Evolutionary conservation across 2,888 invertebrate species (phyloP), one percentile per base, ranked within the genome.

Genomic region (Pollenia angustigena): DNA sequence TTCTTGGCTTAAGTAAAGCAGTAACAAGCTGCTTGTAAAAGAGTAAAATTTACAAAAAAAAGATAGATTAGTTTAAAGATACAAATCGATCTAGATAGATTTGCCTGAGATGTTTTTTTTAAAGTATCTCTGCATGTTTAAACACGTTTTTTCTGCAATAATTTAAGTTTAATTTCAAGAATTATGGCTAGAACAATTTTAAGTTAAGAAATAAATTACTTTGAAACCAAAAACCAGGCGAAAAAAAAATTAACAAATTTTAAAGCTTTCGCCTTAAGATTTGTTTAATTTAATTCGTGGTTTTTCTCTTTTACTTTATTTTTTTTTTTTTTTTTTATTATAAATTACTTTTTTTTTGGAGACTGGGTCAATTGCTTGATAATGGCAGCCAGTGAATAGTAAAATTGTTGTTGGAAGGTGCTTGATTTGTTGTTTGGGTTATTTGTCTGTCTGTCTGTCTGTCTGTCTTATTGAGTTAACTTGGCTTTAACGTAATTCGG

Each of bases 361-460:
- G 86, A 86, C 80, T 86, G 86, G 86, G 86, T 86, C 86, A 86
- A 86, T 83, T 86, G 86, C 80, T 80, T 76, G 86, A 72, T 86
- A 80, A 86, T 86, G 71, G 74, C 66, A 75, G 74, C 52, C 56
- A 78, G 78, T 72, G 78, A 66, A 66, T 78, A 58, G 78, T 82
- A 75, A 48, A 81, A 56, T 54, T 71, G 48, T 54, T 75, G 23
- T 78, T 54, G 32, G 69, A 69, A 82, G 74, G 68, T 71, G 76
- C 14, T 75, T 50, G 52, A 23, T 52, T 62, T 60, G 16, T 68
- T 44, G 60, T 68, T 80, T 74, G 66, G 62, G 10, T 46, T 66
- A 48, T 66, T 75, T 75, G 18, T 58, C 12, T 46, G 74, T 74
- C 60, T 54, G 69, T 66, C 18, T 46, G 18, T 23, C 12, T 40